Evolutionary conservation across 2,113 vertebrate genomes (phyloP), one percentile per base, ranked within the genome.

Genomic region (Cairina moschata): DNA sequence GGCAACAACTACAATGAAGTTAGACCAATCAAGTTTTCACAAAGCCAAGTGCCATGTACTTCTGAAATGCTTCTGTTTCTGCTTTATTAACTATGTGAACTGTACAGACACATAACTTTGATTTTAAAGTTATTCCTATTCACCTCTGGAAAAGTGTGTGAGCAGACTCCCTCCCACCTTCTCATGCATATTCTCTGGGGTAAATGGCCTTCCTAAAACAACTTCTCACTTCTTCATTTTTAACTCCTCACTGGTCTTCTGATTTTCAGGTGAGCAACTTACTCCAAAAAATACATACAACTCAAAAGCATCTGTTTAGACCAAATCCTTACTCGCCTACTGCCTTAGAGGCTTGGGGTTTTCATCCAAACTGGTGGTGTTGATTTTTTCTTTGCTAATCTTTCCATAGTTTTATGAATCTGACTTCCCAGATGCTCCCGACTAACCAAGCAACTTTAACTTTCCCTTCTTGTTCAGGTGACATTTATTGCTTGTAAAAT

Each of bases 21-120:
- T 4, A 1, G 48, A 63, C 58, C 18, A 13, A 2, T 16, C 31
- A 36, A 29, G 34, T 31, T 55, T 67, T 23, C 58, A 56, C 0
- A 2, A 22, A 71, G 40, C 50, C 26, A 0, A 4, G 60, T 8
- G n/a, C 48, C 5, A 1, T 1, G 1, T 38, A 72, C 46, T 72
- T 38, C 67, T 12, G 17, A 84, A 78, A 74, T 2, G 11, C 40
- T 78, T 29, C 46, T 4, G 29, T 11, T 74, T 38, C 23, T 10
- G 54, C n/a, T 42, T 80, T 73, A 34, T 9, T 29, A 72, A 17
- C 55, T 52, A 14, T 22, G 7, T 20, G 11, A 58, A 17, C 67
- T n/a, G 20, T 17, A 75, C 52, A 8, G 0, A 54, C 11, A 16
- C 0, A 0, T 7, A 82, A 31, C 23, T 83, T 80, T 55, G 17